A percentile compares a stretch with the other conserved stretches of the same genome.
phyloP scores from a whole-genome alignment of 2,113 vertebrate species.

The Hystrix brachyura region DNA sequence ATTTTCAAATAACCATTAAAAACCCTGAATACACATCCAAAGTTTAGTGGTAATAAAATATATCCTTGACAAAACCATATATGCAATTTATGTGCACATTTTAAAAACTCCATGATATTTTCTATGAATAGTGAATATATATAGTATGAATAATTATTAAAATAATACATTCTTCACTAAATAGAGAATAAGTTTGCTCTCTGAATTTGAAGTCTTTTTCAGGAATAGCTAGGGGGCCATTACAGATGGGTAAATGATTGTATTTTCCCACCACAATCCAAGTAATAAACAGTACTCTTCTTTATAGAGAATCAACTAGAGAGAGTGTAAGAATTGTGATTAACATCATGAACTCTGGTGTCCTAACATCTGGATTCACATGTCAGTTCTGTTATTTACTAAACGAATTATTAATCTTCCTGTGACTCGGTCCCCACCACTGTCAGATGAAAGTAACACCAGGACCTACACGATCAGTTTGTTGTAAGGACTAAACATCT shows the following conservation, averaged over 20 bases:
- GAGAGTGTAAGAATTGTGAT: not conserved
- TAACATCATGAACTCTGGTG: not conserved
- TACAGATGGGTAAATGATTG: slow-evolving; percentile 29
- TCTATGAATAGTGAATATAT: slow-evolving; percentile 30
- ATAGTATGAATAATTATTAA: slow-evolving; percentile 46
- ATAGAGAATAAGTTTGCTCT: slow-evolving; percentile 34
- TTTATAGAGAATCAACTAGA: not conserved
- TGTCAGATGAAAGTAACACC: not conserved
- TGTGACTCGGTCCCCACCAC: not conserved
- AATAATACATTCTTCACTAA: slow-evolving; percentile 26
- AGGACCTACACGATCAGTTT: not conserved
- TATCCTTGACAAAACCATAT: not conserved
- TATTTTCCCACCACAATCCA: not conserved
- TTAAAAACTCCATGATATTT: slow-evolving; percentile 60
- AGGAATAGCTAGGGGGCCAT: not conserved
- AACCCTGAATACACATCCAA: not conserved
- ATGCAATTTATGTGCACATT: not conserved
- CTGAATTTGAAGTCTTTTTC: slow-evolving; percentile 52
- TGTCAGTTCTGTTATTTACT: not conserved
- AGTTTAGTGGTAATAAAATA: not conserved
- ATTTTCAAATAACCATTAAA: not conserved
- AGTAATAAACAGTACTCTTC: not conserved
- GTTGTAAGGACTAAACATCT: not conserved
- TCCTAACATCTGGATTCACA: not conserved
- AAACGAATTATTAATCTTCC: not conserved